Evolutionary conservation across 2,113 vertebrate genomes (phyloP), one percentile per base, ranked within the genome.

Genomic region (Corvus moneduloides): DNA sequence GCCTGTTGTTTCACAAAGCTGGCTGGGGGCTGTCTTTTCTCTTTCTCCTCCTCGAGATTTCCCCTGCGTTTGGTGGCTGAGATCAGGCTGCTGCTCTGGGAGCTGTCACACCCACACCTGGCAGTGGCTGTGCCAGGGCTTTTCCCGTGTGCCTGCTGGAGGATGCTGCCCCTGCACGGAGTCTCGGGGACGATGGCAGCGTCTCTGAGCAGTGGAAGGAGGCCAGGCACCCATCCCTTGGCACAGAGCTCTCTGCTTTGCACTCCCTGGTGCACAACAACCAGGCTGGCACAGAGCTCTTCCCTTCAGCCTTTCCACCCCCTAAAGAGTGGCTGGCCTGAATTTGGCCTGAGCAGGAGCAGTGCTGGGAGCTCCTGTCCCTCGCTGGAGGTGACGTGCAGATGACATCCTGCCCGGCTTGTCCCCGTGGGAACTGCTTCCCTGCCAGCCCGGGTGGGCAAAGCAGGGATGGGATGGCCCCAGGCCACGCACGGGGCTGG

Each of bases 371-470:
- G 49, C 68, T 90, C 54, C 54, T 18, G 30, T 27, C 20, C 27
- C 55, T 48, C 37, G 2, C 68, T 48, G n/a, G 56, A 28, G 77
- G 68, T 73, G 87, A 32, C 2, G 3, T 35, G 58, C 58, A 26
- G 58, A 4, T 4, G 1, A 49, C 22, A 23, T 83, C 80, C 75
- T 79, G 77, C 37, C 37, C 0, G 1, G 32, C 1, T 5, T 3
- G 2, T 59, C 32, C 85, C 59, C 1, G 0, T 3, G 59, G 90
- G 59, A 93, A 16, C 30, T 1, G 1, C 63, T 44, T 52, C 46
- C 69, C 68, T 78, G 68, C 37, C 20, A 5, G 35, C 44, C 30
- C 0, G 1, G 46, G 8, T 0, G 21, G 16, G 10, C 72, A 83
- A 5, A 84, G 84, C 2, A 1, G 28, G 0, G 9, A 23, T 20